Percentiles rank a stretch among this genome's conserved stretches.
Conservation (phyloP, 2,113 vertebrate genomes). For the Opisthocomus hoazin region DNA sequence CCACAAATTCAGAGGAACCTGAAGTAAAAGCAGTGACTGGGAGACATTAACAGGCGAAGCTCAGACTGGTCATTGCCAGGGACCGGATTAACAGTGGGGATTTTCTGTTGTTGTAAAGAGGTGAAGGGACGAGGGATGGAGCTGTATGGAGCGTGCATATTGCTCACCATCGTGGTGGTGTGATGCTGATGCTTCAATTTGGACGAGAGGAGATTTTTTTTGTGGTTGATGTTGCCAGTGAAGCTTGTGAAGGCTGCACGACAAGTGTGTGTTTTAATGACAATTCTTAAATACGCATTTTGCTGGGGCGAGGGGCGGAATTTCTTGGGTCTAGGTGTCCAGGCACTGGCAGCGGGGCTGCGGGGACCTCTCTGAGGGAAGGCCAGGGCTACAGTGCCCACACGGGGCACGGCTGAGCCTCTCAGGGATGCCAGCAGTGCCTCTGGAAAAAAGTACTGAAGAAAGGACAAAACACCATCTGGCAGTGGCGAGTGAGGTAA, state of each 20-base stretch:
- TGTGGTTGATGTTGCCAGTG: not conserved
- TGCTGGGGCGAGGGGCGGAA: not conserved
- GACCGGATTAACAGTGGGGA: not conserved
- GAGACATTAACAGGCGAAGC: not conserved
- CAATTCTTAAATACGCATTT: not conserved
- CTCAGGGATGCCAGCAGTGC: accelerated
- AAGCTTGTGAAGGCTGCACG: not conserved
- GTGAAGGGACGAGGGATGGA: not conserved
- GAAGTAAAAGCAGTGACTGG: not conserved
- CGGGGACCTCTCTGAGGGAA: not conserved
- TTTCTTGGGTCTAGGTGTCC: not conserved
- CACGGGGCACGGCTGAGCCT: not conserved
- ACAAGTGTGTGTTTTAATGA: accelerated
- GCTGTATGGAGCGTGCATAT: not conserved
- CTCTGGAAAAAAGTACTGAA: not conserved
- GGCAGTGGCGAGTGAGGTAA: not conserved
- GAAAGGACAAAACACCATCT: not conserved
- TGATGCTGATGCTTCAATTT: not conserved
- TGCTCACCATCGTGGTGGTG: not conserved
- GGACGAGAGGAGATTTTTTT: not conserved
- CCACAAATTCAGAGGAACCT: not conserved
- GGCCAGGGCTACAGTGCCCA: not conserved
- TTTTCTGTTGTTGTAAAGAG: not conserved
- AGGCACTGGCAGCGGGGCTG: not conserved
- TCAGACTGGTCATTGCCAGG: not conserved